phyloP scores from a whole-genome alignment of 2,113 vertebrate species.

The Hipposideros armiger region DNA sequence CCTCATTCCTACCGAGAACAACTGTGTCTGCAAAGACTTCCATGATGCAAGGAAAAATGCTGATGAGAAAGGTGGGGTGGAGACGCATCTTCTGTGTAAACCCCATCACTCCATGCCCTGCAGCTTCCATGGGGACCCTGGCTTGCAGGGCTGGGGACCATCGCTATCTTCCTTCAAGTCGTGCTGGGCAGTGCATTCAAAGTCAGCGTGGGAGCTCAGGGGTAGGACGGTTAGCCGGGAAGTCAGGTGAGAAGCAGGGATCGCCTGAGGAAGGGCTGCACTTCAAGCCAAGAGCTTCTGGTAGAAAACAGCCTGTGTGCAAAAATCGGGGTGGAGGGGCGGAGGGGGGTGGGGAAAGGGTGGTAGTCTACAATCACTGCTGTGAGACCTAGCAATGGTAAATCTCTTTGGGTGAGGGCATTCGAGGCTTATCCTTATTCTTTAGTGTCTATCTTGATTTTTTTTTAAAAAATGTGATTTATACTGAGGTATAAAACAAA shows the following conservation, averaged over 20 bases:
- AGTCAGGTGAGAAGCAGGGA: neutral
- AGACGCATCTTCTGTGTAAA: accelerated
- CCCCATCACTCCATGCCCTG: accelerated
- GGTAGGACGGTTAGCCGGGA: no score
- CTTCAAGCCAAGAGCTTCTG: neutral
- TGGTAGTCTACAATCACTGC: accelerated
- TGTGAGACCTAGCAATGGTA: accelerated
- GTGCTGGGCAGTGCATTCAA: neutral
- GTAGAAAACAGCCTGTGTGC: neutral
- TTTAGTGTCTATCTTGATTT: neutral
- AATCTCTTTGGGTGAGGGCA: neutral
- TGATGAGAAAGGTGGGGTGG: accelerated
- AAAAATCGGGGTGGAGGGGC: accelerated
- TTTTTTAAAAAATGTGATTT: neutral
- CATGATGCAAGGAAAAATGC: neutral
- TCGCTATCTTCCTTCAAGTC: no score
- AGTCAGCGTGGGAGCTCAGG: neutral
- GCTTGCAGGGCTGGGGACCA: neutral
- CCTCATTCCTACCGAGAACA: no score
- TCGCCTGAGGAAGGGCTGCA: neutral
- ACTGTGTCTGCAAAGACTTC: no score
- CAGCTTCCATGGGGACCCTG: neutral
- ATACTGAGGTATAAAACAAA: neutral
- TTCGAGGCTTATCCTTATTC: neutral
- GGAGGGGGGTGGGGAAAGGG: accelerated